Conservation (phyloP, 1,140 invertebrate genomes). For the Drosophila chauvacae region DNA sequence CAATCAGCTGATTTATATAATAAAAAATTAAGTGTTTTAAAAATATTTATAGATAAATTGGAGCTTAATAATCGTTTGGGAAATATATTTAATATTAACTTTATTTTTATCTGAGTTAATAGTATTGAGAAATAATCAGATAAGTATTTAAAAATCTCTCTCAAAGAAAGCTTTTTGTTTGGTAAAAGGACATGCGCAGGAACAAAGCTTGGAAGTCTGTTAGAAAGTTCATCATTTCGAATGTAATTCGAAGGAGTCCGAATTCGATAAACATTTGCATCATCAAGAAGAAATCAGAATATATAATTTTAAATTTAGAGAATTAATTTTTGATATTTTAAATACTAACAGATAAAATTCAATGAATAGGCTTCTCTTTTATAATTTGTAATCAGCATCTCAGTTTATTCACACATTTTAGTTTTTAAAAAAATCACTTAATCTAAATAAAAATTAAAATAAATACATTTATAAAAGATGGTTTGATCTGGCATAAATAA, state of each 20-base stretch:
- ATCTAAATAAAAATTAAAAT: slow-evolving; percentile 1
- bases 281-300: background rate
- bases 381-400: background rate
- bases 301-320: no score
- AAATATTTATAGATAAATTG: background rate
- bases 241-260: slow-evolving; percentile 18
- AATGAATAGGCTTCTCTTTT: background rate
- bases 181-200: slow-evolving; percentile 25
- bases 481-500: slow-evolving; percentile 16
- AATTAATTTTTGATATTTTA: no score
- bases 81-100: background rate
- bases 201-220: slow-evolving; percentile 1
- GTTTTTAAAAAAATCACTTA: slow-evolving; percentile 26
- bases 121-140: background rate
- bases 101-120: no score
- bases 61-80: fast-evolving
- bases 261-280: background rate
- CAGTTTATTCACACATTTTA: slow-evolving; percentile 20
- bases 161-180: slow-evolving; percentile 8
- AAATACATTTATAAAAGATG: slow-evolving; percentile 1
- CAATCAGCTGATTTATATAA: slow-evolving; percentile 29
- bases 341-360: background rate
- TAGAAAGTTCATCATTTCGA: background rate
- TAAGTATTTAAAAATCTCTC: background rate
- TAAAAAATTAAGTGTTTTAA: background rate